phyloP scores from a whole-genome alignment of 2,797 vertebrate species.

The Onychomys leucogaster region DNA sequence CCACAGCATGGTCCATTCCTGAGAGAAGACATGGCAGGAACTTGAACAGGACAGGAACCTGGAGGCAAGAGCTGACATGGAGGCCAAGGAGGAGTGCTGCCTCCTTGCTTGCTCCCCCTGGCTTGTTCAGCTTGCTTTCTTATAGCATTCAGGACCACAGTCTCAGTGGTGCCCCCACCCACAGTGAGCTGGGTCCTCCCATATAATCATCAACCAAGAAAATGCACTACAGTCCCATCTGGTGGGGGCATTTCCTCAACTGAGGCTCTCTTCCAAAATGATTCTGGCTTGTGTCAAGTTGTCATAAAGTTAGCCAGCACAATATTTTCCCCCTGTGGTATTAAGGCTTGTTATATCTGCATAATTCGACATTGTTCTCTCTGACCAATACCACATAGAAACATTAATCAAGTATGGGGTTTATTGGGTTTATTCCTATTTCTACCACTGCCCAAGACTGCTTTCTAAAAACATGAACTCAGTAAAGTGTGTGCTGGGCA shows the following conservation, averaged over 20 bases:
- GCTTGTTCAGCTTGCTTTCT: not conserved
- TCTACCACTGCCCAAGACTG: not conserved
- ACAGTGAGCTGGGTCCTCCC: not conserved
- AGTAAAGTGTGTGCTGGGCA: not conserved
- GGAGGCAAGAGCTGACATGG: not conserved
- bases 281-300: not conserved
- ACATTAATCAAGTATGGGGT: not conserved
- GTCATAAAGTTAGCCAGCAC: not conserved
- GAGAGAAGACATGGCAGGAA: not conserved
- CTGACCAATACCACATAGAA: constrained; percentile 7
- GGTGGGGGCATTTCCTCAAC: not conserved
- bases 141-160: not conserved
- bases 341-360: not conserved
- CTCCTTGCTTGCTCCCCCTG: not conserved
- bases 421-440: constrained; percentile 31
- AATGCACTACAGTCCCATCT: not conserved
- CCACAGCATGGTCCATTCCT: not conserved
- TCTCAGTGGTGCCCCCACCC: not conserved
- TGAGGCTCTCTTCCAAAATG: not conserved
- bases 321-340: not conserved
- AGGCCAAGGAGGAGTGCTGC: not conserved
- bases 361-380: not conserved
- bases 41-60: not conserved
- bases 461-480: constrained; percentile 2
- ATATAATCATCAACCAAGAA: not conserved